A percentile compares a stretch with the other conserved stretches of the same genome.
Conservation (phyloP, 2,888 invertebrate genomes). For the Dolomedes plantarius region DNA sequence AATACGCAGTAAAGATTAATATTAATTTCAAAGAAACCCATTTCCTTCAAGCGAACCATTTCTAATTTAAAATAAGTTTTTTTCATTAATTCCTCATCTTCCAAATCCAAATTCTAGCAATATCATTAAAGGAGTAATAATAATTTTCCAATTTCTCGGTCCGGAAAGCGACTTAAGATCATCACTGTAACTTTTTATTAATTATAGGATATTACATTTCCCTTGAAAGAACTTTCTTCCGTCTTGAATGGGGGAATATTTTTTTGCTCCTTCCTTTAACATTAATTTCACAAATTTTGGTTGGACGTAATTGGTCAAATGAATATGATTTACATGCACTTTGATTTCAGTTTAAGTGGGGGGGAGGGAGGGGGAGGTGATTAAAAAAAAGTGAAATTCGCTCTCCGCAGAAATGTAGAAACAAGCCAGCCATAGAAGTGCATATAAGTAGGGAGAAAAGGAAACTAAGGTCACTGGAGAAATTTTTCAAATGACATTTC, state of each 20-base stretch:
- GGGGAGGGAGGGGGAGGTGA: background rate
- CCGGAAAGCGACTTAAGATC: conserved; percentile 51
- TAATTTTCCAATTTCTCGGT: conserved; percentile 62
- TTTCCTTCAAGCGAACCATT: conserved; percentile 55
- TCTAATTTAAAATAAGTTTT: conserved; percentile 70
- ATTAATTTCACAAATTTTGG: conserved; percentile 58
- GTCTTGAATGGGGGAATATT: background rate
- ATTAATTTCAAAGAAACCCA: conserved; percentile 52
- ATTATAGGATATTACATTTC: conserved; percentile 68
- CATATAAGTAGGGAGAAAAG: too few relatives aligned
- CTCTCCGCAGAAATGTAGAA: background rate
- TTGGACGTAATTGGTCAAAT: conserved; percentile 61
- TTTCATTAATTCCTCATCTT: conserved; percentile 65
- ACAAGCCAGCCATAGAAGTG: conserved; percentile 1
- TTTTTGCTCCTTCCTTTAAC: conserved; percentile 11
- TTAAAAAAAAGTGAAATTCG: background rate
- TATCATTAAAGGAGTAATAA: conserved; percentile 68
- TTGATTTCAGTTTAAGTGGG: conserved; percentile 50
- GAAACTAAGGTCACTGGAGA: too few relatives aligned
- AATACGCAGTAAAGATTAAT: conserved; percentile 44
- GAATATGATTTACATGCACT: conserved; percentile 56
- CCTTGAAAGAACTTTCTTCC: conserved; percentile 19
- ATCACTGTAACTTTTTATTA: conserved; percentile 67
- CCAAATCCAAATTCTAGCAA: conserved; percentile 45
- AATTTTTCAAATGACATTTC: too few relatives aligned